Evolutionary conservation across 2,888 invertebrate genomes (phyloP).

Genomic region (Girardia tigrina): DNA sequence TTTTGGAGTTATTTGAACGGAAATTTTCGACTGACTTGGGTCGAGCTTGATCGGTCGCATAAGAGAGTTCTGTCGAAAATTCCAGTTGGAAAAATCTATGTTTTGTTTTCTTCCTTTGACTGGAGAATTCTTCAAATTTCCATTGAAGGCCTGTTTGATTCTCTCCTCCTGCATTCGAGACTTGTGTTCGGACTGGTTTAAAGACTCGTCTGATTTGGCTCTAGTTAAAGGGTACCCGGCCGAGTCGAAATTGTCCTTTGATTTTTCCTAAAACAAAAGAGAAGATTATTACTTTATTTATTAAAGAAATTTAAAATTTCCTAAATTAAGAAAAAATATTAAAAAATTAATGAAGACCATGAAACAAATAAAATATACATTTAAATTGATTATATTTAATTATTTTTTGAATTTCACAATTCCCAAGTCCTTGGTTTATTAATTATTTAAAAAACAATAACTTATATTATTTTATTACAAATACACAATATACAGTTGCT

Average conservation of each 20-base stretch:
- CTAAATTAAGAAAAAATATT: too few relatives aligned
- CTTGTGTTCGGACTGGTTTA: slow-evolving; percentile 4
- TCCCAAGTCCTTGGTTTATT: too few relatives aligned
- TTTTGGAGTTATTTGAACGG: background rate
- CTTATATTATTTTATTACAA: too few relatives aligned
- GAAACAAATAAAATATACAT: too few relatives aligned
- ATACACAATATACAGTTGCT: too few relatives aligned
- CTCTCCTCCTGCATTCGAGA: slow-evolving; percentile 18
- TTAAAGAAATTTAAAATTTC: too few relatives aligned
- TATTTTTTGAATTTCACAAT: too few relatives aligned
- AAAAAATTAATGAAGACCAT: too few relatives aligned
- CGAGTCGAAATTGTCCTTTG: background rate
- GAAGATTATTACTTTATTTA: background rate
- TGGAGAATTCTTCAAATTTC: background rate
- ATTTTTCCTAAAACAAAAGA: slow-evolving; percentile 15
- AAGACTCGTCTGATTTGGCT: background rate
- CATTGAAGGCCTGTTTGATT: background rate
- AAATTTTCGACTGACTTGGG: background rate
- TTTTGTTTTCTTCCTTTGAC: background rate
- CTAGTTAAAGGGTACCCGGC: background rate
- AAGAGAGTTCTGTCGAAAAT: background rate
- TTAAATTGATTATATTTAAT: too few relatives aligned
- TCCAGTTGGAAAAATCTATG: background rate
- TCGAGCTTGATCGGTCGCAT: background rate
- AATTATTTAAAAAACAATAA: too few relatives aligned